These are phyloP conservation scores for Sylvietta virens DNA, from an alignment of 2,113 vertebrate species.

Conservation along the genomic window DNA sequence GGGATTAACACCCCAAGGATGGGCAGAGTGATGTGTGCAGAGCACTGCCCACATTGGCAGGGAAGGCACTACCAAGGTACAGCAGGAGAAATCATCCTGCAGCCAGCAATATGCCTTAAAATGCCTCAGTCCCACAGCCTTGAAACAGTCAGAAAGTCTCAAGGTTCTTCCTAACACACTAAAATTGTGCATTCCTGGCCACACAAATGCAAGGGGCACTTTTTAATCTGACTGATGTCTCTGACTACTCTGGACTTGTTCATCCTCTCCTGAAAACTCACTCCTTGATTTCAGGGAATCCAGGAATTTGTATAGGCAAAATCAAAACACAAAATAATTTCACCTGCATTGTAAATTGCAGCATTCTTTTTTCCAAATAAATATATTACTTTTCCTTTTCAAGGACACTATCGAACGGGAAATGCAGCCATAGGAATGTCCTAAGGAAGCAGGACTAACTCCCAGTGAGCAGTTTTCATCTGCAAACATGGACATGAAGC, in stretches of 20 bases:
- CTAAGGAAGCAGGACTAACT: background rate
- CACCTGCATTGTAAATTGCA: background rate
- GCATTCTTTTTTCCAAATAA: background rate
- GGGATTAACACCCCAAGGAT: rapidly evolving
- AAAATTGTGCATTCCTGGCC: background rate
- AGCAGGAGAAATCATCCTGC: background rate
- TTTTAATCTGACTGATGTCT: background rate
- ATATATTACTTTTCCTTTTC: background rate
- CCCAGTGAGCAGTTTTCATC: background rate
- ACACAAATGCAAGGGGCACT: background rate
- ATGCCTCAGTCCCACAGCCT: rapidly evolving
- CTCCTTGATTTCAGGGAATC: background rate
- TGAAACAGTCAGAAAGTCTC: background rate
- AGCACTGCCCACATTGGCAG: background rate
- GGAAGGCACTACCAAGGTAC: background rate
- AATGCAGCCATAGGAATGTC: background rate
- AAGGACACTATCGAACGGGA: background rate
- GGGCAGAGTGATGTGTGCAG: background rate
- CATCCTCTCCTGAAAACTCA: background rate
- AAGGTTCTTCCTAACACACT: background rate
- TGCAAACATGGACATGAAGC: background rate
- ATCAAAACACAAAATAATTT: background rate
- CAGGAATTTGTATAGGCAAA: background rate
- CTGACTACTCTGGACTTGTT: background rate
- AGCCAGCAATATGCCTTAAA: rapidly evolving